Evolutionary conservation across 2,113 vertebrate genomes (phyloP).

Genomic region (Amblyornis subalaris): DNA sequence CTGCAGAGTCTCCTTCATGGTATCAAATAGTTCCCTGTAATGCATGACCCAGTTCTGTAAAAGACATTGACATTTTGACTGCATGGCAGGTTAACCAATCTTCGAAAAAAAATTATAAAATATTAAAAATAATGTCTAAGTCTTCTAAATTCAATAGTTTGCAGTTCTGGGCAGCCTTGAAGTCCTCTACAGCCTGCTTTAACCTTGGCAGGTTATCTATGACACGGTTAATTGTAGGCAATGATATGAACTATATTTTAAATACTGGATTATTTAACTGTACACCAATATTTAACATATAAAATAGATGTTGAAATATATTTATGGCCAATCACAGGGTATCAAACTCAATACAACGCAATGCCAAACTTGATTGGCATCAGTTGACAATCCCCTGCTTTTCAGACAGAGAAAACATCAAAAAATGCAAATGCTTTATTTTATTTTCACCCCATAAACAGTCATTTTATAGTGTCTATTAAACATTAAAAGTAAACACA

Average conservation of each 20-base stretch:
- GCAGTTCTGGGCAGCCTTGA: background rate
- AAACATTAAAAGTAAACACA: conserved; percentile 1
- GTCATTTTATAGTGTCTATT: background rate
- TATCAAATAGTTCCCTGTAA: background rate
- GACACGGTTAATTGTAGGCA: background rate
- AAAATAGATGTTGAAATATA: background rate
- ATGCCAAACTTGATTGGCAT: background rate
- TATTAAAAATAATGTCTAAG: background rate
- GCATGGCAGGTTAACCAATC: background rate
- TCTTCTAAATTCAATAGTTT: background rate
- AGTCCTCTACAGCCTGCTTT: background rate
- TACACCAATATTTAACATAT: background rate
- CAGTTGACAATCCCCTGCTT: background rate
- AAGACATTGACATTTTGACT: background rate
- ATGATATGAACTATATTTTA: background rate
- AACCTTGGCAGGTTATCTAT: background rate
- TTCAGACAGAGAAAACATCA: background rate
- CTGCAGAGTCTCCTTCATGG: background rate
- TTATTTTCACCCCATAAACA: background rate
- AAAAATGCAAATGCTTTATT: background rate
- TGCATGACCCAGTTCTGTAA: background rate
- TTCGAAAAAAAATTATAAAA: background rate
- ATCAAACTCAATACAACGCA: background rate
- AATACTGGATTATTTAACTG: background rate
- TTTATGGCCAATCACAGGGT: background rate